These are phyloP conservation scores for Acleris holmiana DNA, from an alignment of 2,888 invertebrate genomes.

Conservation along the genomic window DNA sequence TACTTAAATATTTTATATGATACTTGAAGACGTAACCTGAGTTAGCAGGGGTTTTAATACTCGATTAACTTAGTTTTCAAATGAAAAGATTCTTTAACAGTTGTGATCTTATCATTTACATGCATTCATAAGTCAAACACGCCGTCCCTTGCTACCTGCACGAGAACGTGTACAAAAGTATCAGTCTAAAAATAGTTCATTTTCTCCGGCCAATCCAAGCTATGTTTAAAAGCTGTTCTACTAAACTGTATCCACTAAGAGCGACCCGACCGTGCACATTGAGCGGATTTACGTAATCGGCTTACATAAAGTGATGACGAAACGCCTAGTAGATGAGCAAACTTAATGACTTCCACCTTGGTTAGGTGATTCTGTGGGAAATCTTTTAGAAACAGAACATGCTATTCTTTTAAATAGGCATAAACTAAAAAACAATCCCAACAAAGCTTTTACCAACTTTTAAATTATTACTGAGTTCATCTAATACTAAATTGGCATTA, in stretches of 20 bases:
- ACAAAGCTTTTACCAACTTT: neutral
- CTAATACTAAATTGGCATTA: slow-evolving; percentile 1
- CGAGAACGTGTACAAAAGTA: slow-evolving; percentile 7
- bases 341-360: slow-evolving; percentile 64
- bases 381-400: slow-evolving; percentile 31
- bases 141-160: slow-evolving; percentile 21
- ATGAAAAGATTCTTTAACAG: neutral
- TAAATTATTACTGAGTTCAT: neutral
- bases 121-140: slow-evolving; percentile 8
- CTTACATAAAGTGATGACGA: slow-evolving; percentile 75
- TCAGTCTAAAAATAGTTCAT: slow-evolving; percentile 19
- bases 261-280: slow-evolving; percentile 43
- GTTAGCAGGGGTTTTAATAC: too few species aligned
- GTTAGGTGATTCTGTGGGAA: slow-evolving; percentile 41
- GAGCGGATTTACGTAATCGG: slow-evolving; percentile 65
- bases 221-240: slow-evolving; percentile 21
- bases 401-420: neutral
- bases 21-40: too few species aligned
- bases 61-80: neutral
- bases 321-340: slow-evolving; percentile 64
- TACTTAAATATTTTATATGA: neutral
- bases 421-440: neutral
- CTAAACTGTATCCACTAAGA: slow-evolving; percentile 25
- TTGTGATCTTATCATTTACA: neutral
- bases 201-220: slow-evolving; percentile 21